These are phyloP conservation scores for Dolichallabes microphthalmus DNA, from an alignment of 2,113 vertebrate genomes.

Conservation along the genomic window DNA sequence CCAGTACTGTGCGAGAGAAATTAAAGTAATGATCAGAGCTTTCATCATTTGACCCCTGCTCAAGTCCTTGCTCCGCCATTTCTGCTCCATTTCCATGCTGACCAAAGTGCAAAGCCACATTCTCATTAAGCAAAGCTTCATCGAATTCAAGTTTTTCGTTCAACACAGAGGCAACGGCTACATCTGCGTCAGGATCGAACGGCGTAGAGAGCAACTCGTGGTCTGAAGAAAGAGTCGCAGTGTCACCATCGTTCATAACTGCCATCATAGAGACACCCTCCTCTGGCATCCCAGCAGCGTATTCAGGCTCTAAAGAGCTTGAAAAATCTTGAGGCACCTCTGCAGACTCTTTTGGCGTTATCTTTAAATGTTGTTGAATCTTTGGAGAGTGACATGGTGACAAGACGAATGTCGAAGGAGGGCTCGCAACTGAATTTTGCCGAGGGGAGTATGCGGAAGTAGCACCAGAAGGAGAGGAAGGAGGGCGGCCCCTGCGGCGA, in stretches of 20 bases:
- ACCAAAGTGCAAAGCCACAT: conserved; percentile 68
- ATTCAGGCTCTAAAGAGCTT: conserved; percentile 68
- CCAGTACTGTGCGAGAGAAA: conserved; percentile 76
- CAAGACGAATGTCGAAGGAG: conserved; percentile 17
- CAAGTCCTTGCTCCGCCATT: conserved; percentile 40
- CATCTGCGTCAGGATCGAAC: conserved; percentile 72
- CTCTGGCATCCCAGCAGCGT: conserved; percentile 63
- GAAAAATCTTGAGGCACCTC: conserved; percentile 72
- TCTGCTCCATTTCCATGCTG: conserved; percentile 50
- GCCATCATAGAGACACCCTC: conserved; percentile 63
- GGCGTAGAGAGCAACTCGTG: conserved; percentile 68
- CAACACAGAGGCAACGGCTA: conserved; percentile 78
- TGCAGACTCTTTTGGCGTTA: conserved; percentile 63
- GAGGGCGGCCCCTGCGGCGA: conserved; percentile 62
- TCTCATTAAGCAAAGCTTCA: conserved; percentile 75
- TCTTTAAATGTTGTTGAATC: conserved; percentile 63
- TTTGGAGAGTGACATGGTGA: conserved; percentile 58
- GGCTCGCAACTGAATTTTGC: conserved; percentile 44
- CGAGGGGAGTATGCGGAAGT: conserved; percentile 72
- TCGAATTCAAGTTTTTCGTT: conserved; percentile 82
- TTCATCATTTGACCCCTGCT: conserved; percentile 60
- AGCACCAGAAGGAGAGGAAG: conserved; percentile 65
- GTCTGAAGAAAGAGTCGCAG: conserved; percentile 61
- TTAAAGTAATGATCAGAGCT: conserved; percentile 65
- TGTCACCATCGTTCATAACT: conserved; percentile 64